A percentile compares a stretch with the other conserved stretches of the same genome.
Conservation (phyloP, 2,113 vertebrate species). For the Cinclus cinclus region DNA sequence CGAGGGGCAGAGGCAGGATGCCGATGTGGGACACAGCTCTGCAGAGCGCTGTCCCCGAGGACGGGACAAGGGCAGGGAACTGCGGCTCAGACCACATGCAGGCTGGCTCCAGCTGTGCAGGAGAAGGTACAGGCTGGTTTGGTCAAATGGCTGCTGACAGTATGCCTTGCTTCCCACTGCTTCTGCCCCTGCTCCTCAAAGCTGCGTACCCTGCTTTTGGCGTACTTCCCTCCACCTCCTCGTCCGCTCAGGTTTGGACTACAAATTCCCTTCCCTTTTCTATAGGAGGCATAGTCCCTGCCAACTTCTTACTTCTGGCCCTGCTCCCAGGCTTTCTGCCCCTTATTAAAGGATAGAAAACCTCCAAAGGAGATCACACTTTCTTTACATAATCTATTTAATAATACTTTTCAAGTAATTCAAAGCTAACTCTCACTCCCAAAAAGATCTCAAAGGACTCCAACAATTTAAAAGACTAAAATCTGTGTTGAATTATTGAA, state of each 20-base stretch:
- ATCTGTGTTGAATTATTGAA: conserved; percentile 27
- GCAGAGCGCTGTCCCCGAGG: conserved; percentile 1
- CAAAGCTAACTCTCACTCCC: conserved; percentile 32
- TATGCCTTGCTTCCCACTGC: neutral
- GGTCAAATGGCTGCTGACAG: conserved; percentile 30
- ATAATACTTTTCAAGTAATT: conserved; percentile 45
- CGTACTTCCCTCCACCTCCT: neutral
- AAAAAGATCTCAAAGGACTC: conserved; percentile 30
- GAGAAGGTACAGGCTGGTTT: neutral
- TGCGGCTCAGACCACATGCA: neutral
- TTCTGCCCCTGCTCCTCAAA: conserved; percentile 15
- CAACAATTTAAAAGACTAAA: neutral
- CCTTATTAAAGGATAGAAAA: conserved; percentile 46
- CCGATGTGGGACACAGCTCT: neutral
- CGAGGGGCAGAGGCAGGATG: neutral
- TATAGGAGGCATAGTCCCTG: conserved; percentile 1
- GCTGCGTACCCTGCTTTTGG: conserved; percentile 9
- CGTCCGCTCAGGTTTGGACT: neutral
- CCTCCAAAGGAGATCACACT: conserved; percentile 13
- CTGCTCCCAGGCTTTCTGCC: conserved; percentile 35
- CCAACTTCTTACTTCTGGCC: conserved; percentile 39
- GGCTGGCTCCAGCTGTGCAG: conserved; percentile 37
- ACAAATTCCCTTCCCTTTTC: conserved; percentile 8
- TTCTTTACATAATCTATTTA: conserved; percentile 57
- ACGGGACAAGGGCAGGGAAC: conserved; percentile 19